Percentiles rank a stretch among this genome's conserved stretches.
Conservation (phyloP, 2,888 invertebrate species). For the Leptopilina drosophilae region DNA sequence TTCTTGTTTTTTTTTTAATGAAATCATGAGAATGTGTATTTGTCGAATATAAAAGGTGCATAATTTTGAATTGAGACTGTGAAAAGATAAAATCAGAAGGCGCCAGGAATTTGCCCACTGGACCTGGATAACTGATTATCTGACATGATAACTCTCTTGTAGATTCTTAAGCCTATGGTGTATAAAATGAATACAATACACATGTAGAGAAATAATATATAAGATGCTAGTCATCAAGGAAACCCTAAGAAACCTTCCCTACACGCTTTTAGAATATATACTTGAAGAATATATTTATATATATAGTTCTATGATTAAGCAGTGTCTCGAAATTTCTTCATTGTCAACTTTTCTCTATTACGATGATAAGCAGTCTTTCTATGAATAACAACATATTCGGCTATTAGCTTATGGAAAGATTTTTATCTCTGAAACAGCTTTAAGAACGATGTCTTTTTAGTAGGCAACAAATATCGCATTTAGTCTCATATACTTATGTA, state of each 20-base stretch:
- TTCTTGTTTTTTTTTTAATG: no score
- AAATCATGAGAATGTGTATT: no score
- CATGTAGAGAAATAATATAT: constrained; percentile 16
- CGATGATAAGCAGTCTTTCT: constrained; percentile 29
- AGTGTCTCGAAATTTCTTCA: constrained; percentile 31
- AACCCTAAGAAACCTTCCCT: background rate
- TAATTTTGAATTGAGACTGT: constrained; percentile 27
- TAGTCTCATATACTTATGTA: background rate
- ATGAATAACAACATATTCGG: constrained; percentile 24
- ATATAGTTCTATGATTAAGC: constrained; percentile 19
- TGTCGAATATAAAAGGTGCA: background rate
- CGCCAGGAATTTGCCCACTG: constrained; percentile 52
- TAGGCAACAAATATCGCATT: constrained; percentile 32
- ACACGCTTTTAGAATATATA: no score
- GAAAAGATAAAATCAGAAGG: constrained; percentile 48
- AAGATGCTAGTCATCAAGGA: constrained; percentile 28
- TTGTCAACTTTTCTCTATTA: constrained; percentile 39
- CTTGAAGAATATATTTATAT: no score
- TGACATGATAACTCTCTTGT: constrained; percentile 28
- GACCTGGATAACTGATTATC: constrained; percentile 35
- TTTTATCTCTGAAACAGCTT: constrained; percentile 22
- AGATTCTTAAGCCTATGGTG: constrained; percentile 15
- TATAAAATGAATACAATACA: constrained; percentile 10
- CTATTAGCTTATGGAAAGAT: constrained; percentile 17
- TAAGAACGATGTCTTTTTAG: background rate